These are phyloP conservation scores for Eilema sororculum DNA, from an alignment of 2,888 invertebrate genomes.

Conservation along the genomic window DNA sequence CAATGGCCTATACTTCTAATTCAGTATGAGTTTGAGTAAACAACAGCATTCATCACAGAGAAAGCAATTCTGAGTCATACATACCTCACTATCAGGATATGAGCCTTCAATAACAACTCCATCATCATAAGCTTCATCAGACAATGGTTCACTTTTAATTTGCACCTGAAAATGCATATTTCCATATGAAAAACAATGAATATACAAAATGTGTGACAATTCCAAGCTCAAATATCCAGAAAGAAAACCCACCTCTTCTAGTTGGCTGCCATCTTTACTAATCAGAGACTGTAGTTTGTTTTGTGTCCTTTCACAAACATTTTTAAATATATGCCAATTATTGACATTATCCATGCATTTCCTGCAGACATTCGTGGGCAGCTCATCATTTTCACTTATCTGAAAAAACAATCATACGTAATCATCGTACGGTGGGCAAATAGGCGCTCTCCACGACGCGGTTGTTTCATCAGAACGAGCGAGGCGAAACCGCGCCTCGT, in stretches of 20 bases:
- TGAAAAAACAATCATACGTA: slow-evolving; percentile 85
- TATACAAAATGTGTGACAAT: slow-evolving; percentile 62
- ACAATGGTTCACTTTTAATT: slow-evolving; percentile 87
- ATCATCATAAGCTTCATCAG: slow-evolving; percentile 85
- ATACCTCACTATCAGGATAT: slow-evolving; percentile 81
- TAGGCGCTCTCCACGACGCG: slow-evolving; percentile 73
- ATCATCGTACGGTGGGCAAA: slow-evolving; percentile 76
- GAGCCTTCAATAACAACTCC: slow-evolving; percentile 84
- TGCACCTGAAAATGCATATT: slow-evolving; percentile 82
- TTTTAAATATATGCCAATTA: slow-evolving; percentile 89
- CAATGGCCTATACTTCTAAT: slow-evolving; percentile 33
- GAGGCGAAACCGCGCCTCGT: slow-evolving; percentile 82
- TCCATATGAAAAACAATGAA: slow-evolving; percentile 58
- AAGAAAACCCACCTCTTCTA: slow-evolving; percentile 81
- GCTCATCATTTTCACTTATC: slow-evolving; percentile 88
- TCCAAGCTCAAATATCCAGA: slow-evolving; percentile 71
- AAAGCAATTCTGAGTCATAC: slow-evolving; percentile 52
- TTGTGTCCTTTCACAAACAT: slow-evolving; percentile 89
- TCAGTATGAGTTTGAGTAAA: slow-evolving; percentile 26
- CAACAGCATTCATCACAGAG: slow-evolving; percentile 28
- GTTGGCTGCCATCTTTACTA: slow-evolving; percentile 84
- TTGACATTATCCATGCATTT: slow-evolving; percentile 89
- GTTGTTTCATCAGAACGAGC: slow-evolving; percentile 79
- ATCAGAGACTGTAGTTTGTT: slow-evolving; percentile 88
- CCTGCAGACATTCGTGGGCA: slow-evolving; percentile 89